Percentiles rank a stretch among this genome's conserved stretches.
These are phyloP conservation scores for Aplysina aerophoba DNA, from an alignment of 37 sponge, comb jelly and placozoan genomes.

Conservation along the genomic window DNA sequence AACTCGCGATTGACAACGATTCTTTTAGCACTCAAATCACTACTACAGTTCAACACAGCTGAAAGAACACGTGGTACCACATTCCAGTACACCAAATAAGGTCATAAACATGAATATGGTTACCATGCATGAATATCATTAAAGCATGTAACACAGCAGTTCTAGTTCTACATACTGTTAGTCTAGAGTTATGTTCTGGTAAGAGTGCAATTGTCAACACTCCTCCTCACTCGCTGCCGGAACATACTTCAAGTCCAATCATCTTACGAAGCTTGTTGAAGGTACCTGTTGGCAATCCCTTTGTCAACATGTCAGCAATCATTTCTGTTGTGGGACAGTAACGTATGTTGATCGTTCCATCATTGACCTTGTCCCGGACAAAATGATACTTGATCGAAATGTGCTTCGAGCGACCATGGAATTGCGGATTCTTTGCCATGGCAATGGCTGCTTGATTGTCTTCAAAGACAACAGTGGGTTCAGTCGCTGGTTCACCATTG, in stretches of 20 bases:
- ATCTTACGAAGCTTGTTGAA: conserved; percentile 36
- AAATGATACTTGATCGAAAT: conserved; percentile 49
- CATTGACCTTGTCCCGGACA: conserved; percentile 35
- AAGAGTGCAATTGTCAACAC: conserved; percentile 45
- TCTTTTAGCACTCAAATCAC: no score
- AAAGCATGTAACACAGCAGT: no score
- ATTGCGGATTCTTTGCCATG: conserved; percentile 31
- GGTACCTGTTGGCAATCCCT: conserved; percentile 2
- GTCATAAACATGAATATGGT: no score
- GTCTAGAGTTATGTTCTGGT: no score
- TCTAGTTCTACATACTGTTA: no score
- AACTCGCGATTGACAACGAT: no score
- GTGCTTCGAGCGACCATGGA: conserved; percentile 48
- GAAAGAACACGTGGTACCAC: no score
- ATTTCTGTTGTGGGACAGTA: conserved; percentile 43
- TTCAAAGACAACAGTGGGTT: conserved; percentile 26
- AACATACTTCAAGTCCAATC: conserved; percentile 34
- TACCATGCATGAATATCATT: no score
- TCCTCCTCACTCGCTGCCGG: conserved; percentile 47
- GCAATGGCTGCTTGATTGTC: conserved; percentile 46
- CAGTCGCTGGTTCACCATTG: conserved; percentile 1
- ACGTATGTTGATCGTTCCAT: conserved; percentile 18
- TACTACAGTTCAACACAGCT: no score
- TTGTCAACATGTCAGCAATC: conserved; percentile 40
- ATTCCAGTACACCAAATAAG: no score